Base-by-base conservation (phyloP, 1,140 invertebrate species). In the Bombus terrestris region DNA sequence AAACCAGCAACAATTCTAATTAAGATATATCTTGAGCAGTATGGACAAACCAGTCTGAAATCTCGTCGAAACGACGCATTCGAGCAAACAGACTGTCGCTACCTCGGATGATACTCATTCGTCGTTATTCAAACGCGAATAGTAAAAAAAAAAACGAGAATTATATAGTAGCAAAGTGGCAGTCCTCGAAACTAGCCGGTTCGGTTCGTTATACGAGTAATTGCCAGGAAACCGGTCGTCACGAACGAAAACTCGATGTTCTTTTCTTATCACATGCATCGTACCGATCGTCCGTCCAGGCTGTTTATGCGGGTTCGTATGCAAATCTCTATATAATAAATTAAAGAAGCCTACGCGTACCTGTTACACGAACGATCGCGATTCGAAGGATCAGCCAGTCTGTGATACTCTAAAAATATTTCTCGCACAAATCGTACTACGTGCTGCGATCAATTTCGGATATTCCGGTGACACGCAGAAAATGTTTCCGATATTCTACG, bases 181-280 rank as follows among this genome's bases (percentile, higher is more conserved):
- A 66, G 72, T 37, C 43, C 41, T 22, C 28, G 59, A 28, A 39
- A 15, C 59, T 25, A 32, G 41, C n/a, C 72, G 59, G 43, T 83
- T 57, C 59, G 81, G 81, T 82, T 82, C 81, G 57, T 80, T 80
- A 71, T 82, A 75, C 39, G 57, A 35, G 81, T 83, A 83, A 83
- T 75, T 83, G 73, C 32, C 59, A 9, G 8, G 41, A 53, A 83
- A 83, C 81, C 81, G 81, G 81, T 82, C 72, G 39, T 43, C n/a
- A 12, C 5, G 25, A n/a, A 25, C 41, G 57, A 53, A 74, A 64
- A 28, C 22, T 28, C 18, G 28, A 25, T 37, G 71, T 53, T 75
- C 72, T 66, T 74, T 66, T 62, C 57, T 75, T 75, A 62, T 39
- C 81, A 4, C 37, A 3, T 22, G n/a, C 12, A 32, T 53, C 66